Evolutionary conservation across 2,113 vertebrate genomes (phyloP), one percentile per base, ranked within the genome.

Genomic region (Cryptotis parvus): DNA sequence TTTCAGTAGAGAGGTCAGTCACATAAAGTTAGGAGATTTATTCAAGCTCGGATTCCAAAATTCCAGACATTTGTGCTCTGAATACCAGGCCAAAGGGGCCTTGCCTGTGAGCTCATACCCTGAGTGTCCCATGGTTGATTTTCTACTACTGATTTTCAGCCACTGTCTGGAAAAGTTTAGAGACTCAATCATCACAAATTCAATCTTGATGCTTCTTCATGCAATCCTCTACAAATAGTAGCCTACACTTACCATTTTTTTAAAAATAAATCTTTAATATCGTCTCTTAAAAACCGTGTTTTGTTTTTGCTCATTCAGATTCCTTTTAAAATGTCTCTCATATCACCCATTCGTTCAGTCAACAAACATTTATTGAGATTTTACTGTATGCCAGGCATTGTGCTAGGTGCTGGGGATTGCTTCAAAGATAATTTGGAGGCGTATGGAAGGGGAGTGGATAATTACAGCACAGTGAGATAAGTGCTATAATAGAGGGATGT

Each of bases 351-450:
- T 94, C 94, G 78, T 81, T 89, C 72, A 90, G 93, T 96, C 90
- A 90, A 80, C 94, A 94, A 86, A 94, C 95, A 96, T 91, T 96
- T 94, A 94, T 91, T 94, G 93, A 95, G 91, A 95, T 95, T 95
- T 93, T 96, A 91, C 95, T 97, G 85, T 95, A 96, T 96, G 86
- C 94, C 89, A 92, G 94, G 93, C 95, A 93, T 96, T 96, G 93
- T 95, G 93, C 86, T 95, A 95, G 95, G 95, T 95, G 92, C 93
- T 69, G 79, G 86, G 89, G 94, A 95, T 94, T 94, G 94, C 93
- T 96, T 96, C 93, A 95, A 83, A 96, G 96, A 95, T 94, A 96
- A 96, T 96, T 96, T 95, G 93, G 94, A 95, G 96, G 95, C 93
- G 55, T 95, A 70, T 84, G 83, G 92, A 94, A 95, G 85, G 94